Percentiles rank a stretch among this genome's conserved stretches.
Conservation (phyloP, 2,797 vertebrate genomes). For the Sebastes kiyomatsui region DNA sequence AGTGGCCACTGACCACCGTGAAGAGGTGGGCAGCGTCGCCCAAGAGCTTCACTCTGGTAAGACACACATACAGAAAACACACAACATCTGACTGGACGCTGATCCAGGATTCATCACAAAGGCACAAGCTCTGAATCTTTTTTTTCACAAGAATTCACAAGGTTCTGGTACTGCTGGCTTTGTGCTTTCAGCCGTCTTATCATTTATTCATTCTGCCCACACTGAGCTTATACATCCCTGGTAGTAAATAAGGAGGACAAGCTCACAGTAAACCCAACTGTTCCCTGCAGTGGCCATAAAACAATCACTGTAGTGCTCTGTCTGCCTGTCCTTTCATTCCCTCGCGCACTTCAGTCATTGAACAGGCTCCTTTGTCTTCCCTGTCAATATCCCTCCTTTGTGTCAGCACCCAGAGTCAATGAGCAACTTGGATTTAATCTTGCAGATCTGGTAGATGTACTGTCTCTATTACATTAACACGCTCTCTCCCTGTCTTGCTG, state of each 20-base stretch:
- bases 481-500: background rate
- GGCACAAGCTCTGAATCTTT: background rate
- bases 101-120: background rate
- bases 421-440: conserved; percentile 57
- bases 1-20: conserved; percentile 97
- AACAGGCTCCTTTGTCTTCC: conserved; percentile 46
- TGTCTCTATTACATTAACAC: conserved; percentile 39
- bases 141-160: background rate
- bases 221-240: background rate
- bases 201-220: background rate
- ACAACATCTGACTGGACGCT: background rate
- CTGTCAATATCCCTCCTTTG: conserved; percentile 56
- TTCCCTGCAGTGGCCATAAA: conserved; percentile 23
- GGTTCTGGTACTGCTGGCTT: background rate
- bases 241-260: conserved; percentile 6
- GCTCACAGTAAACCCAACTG: background rate
- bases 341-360: conserved; percentile 40
- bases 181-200: background rate
- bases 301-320: conserved; percentile 10
- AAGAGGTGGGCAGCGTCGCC: conserved; percentile 99
- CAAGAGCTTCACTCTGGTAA: conserved; percentile 99
- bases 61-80: background rate
- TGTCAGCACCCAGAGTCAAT: conserved; percentile 40
- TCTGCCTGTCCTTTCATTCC: conserved; percentile 19
- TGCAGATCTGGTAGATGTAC: conserved; percentile 32